phyloP scores from a whole-genome alignment of 2,888 invertebrate species.

The Tetropium fuscum region DNA sequence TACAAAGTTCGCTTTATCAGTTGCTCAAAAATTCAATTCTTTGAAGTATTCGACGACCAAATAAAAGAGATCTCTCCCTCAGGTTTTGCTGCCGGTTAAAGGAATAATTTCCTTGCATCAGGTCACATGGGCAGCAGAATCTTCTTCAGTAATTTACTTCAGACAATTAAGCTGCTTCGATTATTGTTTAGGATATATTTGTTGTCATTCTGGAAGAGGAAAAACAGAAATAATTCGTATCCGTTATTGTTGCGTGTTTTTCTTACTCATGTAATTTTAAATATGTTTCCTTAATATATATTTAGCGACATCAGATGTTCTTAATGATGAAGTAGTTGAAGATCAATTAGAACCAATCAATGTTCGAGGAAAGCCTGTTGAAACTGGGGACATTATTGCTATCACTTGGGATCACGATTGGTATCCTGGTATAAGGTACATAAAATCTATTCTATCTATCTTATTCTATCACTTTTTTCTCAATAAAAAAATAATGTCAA shows the following conservation, averaged over 20 bases:
- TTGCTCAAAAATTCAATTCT: constrained; percentile 4
- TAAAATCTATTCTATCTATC: background rate
- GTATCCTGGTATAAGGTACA: background rate
- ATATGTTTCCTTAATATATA: no score
- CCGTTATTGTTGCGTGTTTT: background rate
- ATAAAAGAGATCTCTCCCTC: background rate
- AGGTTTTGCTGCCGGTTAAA: constrained; percentile 2
- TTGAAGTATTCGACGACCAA: constrained; percentile 1
- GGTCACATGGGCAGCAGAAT: background rate
- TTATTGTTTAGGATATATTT: background rate
- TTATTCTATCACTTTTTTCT: background rate
- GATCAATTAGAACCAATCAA: no score
- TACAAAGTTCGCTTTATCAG: background rate
- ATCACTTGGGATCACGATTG: background rate
- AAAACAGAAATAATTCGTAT: background rate
- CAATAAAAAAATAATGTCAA: no score
- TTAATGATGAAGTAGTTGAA: no score
- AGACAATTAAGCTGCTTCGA: background rate
- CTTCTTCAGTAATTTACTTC: constrained; percentile 1
- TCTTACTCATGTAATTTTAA: background rate
- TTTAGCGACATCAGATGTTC: no score
- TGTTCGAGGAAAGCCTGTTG: background rate
- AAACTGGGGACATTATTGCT: background rate
- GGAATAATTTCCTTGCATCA: background rate
- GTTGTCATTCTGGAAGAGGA: background rate